Evolutionary conservation across 2,888 invertebrate species (phyloP), one percentile per base, ranked within the genome.

Genomic region (Sinentomon sp.): DNA sequence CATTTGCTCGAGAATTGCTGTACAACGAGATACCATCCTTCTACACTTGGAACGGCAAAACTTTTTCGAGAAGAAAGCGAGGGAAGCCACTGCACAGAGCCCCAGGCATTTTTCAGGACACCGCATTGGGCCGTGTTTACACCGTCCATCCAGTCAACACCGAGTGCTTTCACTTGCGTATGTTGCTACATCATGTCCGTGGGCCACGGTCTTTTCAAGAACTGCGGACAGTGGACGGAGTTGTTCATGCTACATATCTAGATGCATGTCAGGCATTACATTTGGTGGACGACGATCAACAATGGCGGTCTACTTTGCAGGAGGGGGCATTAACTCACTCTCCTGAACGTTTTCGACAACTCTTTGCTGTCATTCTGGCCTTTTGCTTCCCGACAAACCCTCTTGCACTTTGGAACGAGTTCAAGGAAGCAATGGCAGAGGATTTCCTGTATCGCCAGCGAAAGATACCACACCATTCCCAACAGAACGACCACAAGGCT

Each of bases 251-350:
- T 9, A 48, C 45, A 4, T 52, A 46, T 36, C 34, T 40, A 18
- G 41, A 41, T 18, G 42, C 50, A 19, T 48, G 46, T 18, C 29
- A 40, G 23, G 41, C 40, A 17, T 38, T 43, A 21, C 41, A 44
- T 18, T 31, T 55, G 5, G 35, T 51, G 3, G 45, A 45, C 33
- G 44, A 52, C 36, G 48, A 48, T 28, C 21, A 30, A 13, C 44
- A 49, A 34, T 50, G 46, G 44, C 32, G 29, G 10, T 18, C 21
- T 6, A 28, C 39, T 5, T 23, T 50, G 25, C 16, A 36, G 4
- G 48, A 51, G 32, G 46, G 46, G 3, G 34, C 26, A 3, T 12
- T 22, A 5, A 34, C 33, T 17, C 36, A 45, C 40, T 42, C 49
- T 45, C 43, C 44, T 5, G 27, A 25, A 21, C 36, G 41, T 36